phyloP scores from a whole-genome alignment of 2,113 vertebrate species.

The Sceloporus tristichus region DNA sequence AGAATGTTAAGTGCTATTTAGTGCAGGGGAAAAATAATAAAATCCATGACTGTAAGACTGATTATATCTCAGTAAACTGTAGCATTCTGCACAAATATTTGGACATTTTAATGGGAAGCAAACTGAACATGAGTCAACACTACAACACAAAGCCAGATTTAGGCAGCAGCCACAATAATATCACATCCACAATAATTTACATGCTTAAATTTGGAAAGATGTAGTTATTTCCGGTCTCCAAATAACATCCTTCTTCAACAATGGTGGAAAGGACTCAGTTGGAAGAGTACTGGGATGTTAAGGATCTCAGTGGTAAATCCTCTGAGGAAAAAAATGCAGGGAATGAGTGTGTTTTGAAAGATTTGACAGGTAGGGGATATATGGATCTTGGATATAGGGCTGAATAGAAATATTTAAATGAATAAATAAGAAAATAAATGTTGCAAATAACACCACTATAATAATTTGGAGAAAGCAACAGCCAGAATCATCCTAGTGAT shows the following conservation, averaged over 20 bases:
- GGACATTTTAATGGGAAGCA: not conserved
- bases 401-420: too few species aligned
- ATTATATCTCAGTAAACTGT: not conserved
- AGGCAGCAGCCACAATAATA: not conserved
- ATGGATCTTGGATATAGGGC: too few species aligned
- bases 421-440: too few species aligned
- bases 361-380: not conserved
- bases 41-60: not conserved
- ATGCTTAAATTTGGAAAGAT: not conserved
- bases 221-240: constrained; percentile 1
- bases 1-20: not conserved
- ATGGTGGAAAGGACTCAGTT: not conserved
- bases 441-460: too few species aligned
- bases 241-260: not conserved
- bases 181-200: not conserved
- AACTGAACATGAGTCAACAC: not conserved
- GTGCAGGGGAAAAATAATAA: too few species aligned
- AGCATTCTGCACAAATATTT: not conserved
- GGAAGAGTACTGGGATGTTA: not conserved
- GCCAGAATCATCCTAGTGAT: too few species aligned
- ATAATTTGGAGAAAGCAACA: too few species aligned
- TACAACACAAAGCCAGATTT: not conserved
- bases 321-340: not conserved
- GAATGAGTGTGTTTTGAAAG: not conserved
- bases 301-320: not conserved